Evolutionary conservation across 2,888 invertebrate genomes (phyloP).

Genomic region (Apamea monoglypha): DNA sequence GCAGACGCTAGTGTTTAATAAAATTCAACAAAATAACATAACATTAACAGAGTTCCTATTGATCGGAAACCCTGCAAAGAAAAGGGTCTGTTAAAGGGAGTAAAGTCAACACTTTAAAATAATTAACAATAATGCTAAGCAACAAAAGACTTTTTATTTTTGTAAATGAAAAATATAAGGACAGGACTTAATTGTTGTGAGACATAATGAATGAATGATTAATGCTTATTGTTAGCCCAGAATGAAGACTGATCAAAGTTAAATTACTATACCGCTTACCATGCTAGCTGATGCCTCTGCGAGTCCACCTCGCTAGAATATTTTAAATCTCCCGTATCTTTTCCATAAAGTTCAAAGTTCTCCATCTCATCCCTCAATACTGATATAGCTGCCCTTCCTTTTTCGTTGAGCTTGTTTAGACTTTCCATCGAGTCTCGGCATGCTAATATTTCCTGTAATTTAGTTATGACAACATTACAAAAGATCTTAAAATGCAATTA

Average conservation of each 20-base stretch:
- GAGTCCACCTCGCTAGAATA: constrained; percentile 92
- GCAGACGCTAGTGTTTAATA: neutral
- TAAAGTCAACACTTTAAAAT: neutral
- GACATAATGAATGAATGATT: neutral
- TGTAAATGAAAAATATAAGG: neutral
- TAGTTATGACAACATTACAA: neutral
- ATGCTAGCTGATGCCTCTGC: constrained; percentile 93
- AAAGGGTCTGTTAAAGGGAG: neutral
- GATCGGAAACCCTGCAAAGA: neutral
- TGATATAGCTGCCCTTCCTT: constrained; percentile 93
- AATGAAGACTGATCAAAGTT: neutral
- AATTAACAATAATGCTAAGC: neutral
- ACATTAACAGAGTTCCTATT: neutral
- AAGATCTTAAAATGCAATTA: neutral
- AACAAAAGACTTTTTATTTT: neutral
- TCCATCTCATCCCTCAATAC: constrained; percentile 93
- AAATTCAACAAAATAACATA: neutral
- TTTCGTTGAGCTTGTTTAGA: constrained; percentile 93
- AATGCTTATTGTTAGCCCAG: neutral
- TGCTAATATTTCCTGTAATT: constrained; percentile 93
- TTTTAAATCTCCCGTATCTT: constrained; percentile 91
- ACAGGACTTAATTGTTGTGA: neutral
- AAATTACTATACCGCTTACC: constrained; percentile 77
- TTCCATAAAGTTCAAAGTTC: constrained; percentile 92
- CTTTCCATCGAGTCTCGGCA: constrained; percentile 93